Base-by-base conservation (phyloP, 2,113 vertebrate species). In the Gracilinanus agilis region DNA sequence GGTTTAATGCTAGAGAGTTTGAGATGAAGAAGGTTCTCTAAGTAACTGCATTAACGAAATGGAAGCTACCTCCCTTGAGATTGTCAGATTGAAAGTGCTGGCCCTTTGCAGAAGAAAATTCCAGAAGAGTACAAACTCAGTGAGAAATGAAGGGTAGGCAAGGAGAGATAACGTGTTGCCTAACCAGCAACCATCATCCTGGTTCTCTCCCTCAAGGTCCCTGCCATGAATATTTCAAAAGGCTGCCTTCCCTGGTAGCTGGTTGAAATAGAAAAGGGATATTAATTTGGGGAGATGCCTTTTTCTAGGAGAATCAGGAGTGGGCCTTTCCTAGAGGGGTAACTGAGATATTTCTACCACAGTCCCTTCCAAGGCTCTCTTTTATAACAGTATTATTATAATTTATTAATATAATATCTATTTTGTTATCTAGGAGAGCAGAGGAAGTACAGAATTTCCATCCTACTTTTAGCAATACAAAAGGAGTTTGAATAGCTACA, bases 191-290 rank as follows among this genome's bases (percentile, higher is more conserved):
- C 61, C 56, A 58, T 10, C 9, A 58, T 58, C 56, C 56, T 75
- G 29, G 61, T 34, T 23, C 23, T 9, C 67, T 40, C 16, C n/a
- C 67, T 83, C 67, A 83, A 83, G 67, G 67, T 21, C 25, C 4
- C 93, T 19, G 24, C 83, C 91, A 88, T 90, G 53, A 96, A 95
- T 91, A 92, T 75, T 95, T 96, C 96, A 93, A 16, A 0, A 89
- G 34, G 34, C 53, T 2, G 9, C 40, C 53, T 21, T 83, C 55
- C 92, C 16, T 0, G 8, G 53, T 34, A 54, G 40, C 49, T 75
- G n/a, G 55, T 58, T 34, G 40, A 54, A n/a, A 54, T 89, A 94
- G 89, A 58, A 93, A 61, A 16, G 24, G 27, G 24, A 0, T 83
- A 92, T 44, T 75, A 58, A 55, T 92, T 91, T 92, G 55, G 88